Base-by-base conservation (phyloP, 2,113 vertebrate species). In the Scortum barcoo region DNA sequence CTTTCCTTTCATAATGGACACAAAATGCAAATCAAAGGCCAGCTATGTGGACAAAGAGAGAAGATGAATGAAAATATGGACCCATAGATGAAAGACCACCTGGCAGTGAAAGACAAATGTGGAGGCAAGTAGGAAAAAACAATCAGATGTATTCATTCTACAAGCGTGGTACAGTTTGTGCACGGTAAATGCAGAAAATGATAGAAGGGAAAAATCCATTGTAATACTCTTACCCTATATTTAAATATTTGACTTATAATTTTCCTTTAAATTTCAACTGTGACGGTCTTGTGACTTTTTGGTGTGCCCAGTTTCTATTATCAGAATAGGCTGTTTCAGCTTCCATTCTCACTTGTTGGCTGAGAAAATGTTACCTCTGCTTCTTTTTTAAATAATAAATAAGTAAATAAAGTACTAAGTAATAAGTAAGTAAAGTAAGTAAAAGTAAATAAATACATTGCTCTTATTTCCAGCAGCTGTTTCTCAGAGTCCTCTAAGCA, bases 21-120 rank as follows among this genome's bases (percentile, higher is more conserved):
- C 1, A 24, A 28, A 56, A 22, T 61, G 65, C 60, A 79, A 89
- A 81, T 86, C 77, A 89, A 81, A 62, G 67, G 28, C 20, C 24
- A 51, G 44, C 3, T 0, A 14, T 53, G 62, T 0, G 19, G 38
- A 72, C 36, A 72, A 19, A 67, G 24, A 48, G n/a, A 12, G 7
- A 33, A 69, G 5, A 19, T 2, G 22, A 26, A 66, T 30, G 28
- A 50, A 68, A 58, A 42, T 16, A 40, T 4, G 24, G 2, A 58
- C 36, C 8, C 2, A 58, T 0, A 60, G 38, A 57, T 0, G n/a
- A 68, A 79, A 36, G 12, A n/a, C 7, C 24, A 7, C 67, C 73
- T 62, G 63, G 44, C 44, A 46, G n/a, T 54, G 26, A 28, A 33
- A 22, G 24, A 74, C 24, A 40, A 51, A 67, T 20, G 68, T 72